Conservation (phyloP, 2,113 vertebrate species). For the Apistogramma diplotaenia region DNA sequence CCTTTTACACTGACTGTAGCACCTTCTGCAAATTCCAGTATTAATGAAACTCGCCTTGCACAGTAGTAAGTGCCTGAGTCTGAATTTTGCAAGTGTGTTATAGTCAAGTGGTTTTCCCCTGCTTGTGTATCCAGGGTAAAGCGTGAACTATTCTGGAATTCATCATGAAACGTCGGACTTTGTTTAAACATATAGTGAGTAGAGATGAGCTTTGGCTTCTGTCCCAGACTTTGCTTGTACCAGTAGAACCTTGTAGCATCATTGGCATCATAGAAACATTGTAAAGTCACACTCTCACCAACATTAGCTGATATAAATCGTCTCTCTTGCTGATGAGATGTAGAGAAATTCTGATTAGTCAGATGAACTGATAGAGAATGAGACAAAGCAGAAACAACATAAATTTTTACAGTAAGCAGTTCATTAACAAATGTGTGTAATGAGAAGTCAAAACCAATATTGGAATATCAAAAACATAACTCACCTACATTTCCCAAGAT, state of each 20-base stretch:
- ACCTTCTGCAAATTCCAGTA: background rate
- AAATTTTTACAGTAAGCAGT: background rate
- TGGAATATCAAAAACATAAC: background rate
- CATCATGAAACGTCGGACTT: background rate
- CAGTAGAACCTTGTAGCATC: background rate
- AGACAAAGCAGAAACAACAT: background rate
- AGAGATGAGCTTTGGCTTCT: conserved; percentile 14
- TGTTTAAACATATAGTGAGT: background rate
- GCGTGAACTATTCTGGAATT: background rate
- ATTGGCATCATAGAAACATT: background rate
- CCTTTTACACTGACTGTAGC: background rate
- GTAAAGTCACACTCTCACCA: background rate
- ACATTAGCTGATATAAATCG: background rate
- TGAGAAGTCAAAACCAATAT: fast-evolving
- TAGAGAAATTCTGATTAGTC: background rate
- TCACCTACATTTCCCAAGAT: background rate
- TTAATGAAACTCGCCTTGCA: background rate
- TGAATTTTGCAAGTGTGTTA: background rate
- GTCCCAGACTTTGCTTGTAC: conserved; percentile 41
- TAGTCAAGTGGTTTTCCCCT: conserved; percentile 10
- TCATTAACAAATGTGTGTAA: fast-evolving
- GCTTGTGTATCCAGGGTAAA: background rate
- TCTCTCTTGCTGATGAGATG: background rate
- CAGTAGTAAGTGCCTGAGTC: conserved; percentile 52
- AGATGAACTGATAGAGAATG: background rate